These are phyloP conservation scores for Phania funesta DNA, from an alignment of 2,888 invertebrate genomes.

Conservation along the genomic window DNA sequence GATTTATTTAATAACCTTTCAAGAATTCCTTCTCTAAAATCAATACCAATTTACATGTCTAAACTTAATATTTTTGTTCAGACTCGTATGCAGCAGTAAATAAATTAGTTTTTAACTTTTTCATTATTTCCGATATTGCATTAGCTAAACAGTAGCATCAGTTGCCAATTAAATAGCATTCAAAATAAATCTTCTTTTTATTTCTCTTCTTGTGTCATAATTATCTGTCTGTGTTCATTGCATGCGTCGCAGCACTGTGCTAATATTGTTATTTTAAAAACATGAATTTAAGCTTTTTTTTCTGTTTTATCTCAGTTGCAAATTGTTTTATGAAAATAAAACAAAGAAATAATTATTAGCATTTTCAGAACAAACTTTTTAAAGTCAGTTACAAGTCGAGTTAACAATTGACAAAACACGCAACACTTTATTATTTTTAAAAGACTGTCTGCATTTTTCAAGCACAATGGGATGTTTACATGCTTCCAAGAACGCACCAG, in stretches of 20 bases:
- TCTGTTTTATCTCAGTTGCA: too few species aligned
- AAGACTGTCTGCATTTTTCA: too few species aligned
- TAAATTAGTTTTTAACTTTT: conserved; percentile 37
- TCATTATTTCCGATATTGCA: background rate
- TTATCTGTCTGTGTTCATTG: conserved; percentile 40
- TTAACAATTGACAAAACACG: background rate
- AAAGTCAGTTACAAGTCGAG: conserved; percentile 36
- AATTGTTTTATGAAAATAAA: too few species aligned
- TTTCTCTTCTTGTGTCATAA: conserved; percentile 36
- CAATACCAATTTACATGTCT: conserved; percentile 49
- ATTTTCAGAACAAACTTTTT: conserved; percentile 45
- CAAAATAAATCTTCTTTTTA: background rate
- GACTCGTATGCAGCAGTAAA: background rate
- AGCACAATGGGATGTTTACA: background rate
- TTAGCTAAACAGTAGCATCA: conserved; percentile 56
- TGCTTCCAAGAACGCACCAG: conserved; percentile 27
- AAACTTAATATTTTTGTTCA: background rate
- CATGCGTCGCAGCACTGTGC: conserved; percentile 10
- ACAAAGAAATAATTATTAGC: conserved; percentile 8
- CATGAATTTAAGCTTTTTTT: conserved; percentile 12
- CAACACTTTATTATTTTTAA: too few species aligned
- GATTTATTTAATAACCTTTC: conserved; percentile 35
- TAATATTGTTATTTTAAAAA: background rate
- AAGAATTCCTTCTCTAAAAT: conserved; percentile 1
- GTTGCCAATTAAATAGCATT: conserved; percentile 21